Conservation (phyloP, 2,113 vertebrate species). For the Rhinoderma darwinii region DNA sequence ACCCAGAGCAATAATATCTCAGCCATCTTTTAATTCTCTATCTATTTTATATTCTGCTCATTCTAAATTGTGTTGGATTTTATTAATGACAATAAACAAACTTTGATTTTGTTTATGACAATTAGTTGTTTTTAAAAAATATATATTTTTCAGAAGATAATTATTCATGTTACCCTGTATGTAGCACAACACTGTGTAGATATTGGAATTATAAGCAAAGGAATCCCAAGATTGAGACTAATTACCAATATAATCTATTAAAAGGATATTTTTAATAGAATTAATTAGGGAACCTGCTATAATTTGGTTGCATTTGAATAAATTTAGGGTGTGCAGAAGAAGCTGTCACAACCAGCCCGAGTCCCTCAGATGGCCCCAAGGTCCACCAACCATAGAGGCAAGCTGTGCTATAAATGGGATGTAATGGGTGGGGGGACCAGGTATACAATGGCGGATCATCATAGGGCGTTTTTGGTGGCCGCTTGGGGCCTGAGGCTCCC, state of each 20-base stretch:
- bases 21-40: conserved; percentile 1
- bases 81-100: no score
- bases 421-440: no score
- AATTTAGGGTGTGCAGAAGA: background rate
- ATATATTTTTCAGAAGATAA: no score
- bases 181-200: background rate
- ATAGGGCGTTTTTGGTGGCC: no score
- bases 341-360: background rate
- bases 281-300: background rate
- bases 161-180: background rate
- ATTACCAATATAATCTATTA: background rate
- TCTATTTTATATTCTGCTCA: background rate
- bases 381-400: no score
- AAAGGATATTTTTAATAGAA: background rate
- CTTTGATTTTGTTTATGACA: no score
- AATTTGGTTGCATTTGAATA: background rate
- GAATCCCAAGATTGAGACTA: background rate
- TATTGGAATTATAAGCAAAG: background rate
- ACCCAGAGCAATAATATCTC: no score
- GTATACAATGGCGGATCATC: no score
- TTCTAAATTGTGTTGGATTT: background rate
- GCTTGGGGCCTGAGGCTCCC: no score
- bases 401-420: no score
- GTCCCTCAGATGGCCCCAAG: background rate
- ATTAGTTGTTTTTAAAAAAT: no score